Base-by-base conservation (phyloP, 2,888 invertebrate genomes). In the Julus scanicus region DNA sequence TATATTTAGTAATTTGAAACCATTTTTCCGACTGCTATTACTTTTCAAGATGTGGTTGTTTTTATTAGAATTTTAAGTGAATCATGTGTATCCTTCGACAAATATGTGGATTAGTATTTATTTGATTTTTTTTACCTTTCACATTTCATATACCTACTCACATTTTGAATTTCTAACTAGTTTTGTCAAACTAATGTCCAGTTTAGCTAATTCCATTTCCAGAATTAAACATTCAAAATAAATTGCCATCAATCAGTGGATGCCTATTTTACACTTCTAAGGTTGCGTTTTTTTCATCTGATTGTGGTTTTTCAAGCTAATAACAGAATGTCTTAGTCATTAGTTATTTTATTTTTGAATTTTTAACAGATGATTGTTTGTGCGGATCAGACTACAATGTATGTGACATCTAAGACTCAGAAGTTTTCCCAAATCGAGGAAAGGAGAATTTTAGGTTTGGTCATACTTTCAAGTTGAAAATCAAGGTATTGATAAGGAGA, bases 121-220 rank as follows among this genome's bases (percentile, higher is more conserved):
- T 71, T 71, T 71, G 71, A 71, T 71, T 71, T 71, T 71, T 71
- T 71, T 71, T 71, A 71, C 71, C 71, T 71, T 71, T 71, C 71
- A 71, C 71, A 20, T 71, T 71, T 71, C 71, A 71, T 71, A 71
- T 71, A 71, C 11, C 20, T 71, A 71, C 20, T 71, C 71, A 71
- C 71, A 29, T 71, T 71, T 71, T 71, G 29, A 71, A 71, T 71
- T 71, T 9, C 71, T 71, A 71, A 29, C 71, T 71, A 71, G 71
- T 71, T 71, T 57, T 71, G 71, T 71, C 71, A 29, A 71, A 71
- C 71, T 71, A 71, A 71, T 71, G 71, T 71, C 71, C 20, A 71
- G 71, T 71, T 71, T 71, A 71, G 71, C 71, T 29, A 29, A 71
- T 71, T 71, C 71, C 71, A 71, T 71, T 71, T 71, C 53, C 71